phyloP scores from a whole-genome alignment of 2,113 vertebrate genomes.

The Balaeniceps rex region DNA sequence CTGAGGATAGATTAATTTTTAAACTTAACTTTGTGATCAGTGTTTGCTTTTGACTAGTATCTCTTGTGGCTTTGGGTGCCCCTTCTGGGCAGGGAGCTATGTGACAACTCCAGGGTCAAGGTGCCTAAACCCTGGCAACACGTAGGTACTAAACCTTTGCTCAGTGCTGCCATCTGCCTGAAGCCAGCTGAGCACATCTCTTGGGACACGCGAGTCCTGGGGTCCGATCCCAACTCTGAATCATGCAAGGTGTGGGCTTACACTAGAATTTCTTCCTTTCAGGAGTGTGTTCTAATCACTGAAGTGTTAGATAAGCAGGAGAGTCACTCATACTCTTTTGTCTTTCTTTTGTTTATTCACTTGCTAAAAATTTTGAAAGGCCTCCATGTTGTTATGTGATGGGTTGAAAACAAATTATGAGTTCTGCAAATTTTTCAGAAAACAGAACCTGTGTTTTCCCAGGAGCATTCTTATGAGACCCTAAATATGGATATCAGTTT shows the following conservation, averaged over 20 bases:
- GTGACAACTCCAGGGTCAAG: neutral
- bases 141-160: neutral
- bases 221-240: neutral
- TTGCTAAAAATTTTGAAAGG: neutral
- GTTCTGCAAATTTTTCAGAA: neutral
- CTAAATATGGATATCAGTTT: neutral
- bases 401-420: neutral
- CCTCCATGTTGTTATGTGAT: neutral
- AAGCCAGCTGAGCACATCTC: neutral
- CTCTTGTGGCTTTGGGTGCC: neutral
- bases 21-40: neutral
- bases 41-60: neutral
- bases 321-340: neutral
- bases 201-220: neutral
- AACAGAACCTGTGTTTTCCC: neutral
- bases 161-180: neutral
- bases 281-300: neutral
- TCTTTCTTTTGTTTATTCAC: neutral
- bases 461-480: neutral
- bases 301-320: neutral
- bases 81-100: neutral
- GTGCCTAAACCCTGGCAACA: neutral
- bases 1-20: neutral
- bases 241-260: neutral
- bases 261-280: neutral